Base-by-base conservation (phyloP, 2,797 vertebrate species). In the Arctocebus calabarensis region DNA sequence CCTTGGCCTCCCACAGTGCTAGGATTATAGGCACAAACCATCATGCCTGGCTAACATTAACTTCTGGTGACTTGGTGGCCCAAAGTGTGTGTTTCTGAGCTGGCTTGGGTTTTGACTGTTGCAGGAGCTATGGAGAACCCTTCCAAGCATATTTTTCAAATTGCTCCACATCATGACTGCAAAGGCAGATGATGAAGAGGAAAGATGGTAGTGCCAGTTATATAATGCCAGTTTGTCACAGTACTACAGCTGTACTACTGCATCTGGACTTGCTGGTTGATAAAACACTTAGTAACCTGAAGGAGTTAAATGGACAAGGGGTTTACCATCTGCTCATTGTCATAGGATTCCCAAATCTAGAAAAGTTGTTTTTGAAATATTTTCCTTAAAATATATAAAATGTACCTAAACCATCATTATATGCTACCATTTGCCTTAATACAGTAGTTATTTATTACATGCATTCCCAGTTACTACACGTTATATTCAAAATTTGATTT, bases 331-430 rank as follows among this genome's bases (percentile, higher is more conserved):
- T 77, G 66, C 25, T 73, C 25, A 14, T 45, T 77, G 40, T 70
- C 52, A 62, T 6, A 55, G 52, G 27, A 37, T 83, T 88, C 94
- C 73, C 48, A 79, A 75, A 84, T 3, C 78, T 81, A n/a, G 57
- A 23, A 68, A 90, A 70, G 14, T 78, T 78, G 34, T 34, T 90
- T 88, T 94, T 19, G 92, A 84, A 57, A 45, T 29, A 55, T 57
- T 88, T 75, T 75, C 70, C 20, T 93, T 88, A 59, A 86, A 84
- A 19, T 37, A 70, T 34, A 61, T 52, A 52, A 84, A 87, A 89
- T 34, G 25, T 79, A 95, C 34, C 48, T 75, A 88, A 94, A 40
- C 34, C 20, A 13, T 37, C 57, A 68, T 70, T 19, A 43, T 19
- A 0, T 6, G 1, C 79, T 79, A 85, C 8, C 19, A 73, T 61